Evolutionary conservation across 2,113 vertebrate genomes (phyloP).

Genomic region (Benitochromis conjunctus): DNA sequence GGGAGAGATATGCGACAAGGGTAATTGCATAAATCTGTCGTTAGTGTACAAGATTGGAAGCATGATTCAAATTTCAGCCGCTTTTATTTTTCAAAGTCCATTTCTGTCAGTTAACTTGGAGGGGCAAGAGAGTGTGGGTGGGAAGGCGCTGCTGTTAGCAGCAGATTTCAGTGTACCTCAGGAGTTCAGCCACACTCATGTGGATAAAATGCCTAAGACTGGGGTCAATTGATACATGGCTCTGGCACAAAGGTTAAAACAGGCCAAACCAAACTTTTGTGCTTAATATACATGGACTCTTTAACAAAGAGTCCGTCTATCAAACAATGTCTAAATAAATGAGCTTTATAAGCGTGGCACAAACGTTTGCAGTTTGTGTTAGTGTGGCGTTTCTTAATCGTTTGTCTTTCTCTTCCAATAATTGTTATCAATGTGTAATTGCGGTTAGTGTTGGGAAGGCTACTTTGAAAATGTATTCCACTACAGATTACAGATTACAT

Average conservation of each 20-base stretch:
- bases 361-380: background rate
- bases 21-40: conserved; percentile 25
- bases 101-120: background rate
- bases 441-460: background rate
- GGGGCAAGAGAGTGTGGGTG: background rate
- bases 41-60: conserved; percentile 29
- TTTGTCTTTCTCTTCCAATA: background rate
- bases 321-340: background rate
- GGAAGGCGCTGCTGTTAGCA: conserved; percentile 1
- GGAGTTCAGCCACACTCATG: conserved; percentile 35
- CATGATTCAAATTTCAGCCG: conserved; percentile 34
- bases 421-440: background rate
- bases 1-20: background rate
- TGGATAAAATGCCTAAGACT: conserved; percentile 11
- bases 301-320: background rate
- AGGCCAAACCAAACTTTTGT: background rate
- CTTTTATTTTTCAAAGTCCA: conserved; percentile 40
- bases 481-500: no score
- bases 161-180: background rate
- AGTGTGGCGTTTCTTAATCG: background rate
- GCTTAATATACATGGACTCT: background rate
- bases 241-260: background rate
- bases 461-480: no score
- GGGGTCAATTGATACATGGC: background rate
- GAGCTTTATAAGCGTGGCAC: background rate